Percentiles rank a stretch among this genome's conserved stretches.
These are phyloP conservation scores for Glaucomys volans DNA, from an alignment of 2,113 vertebrate genomes.

Conservation along the genomic window DNA sequence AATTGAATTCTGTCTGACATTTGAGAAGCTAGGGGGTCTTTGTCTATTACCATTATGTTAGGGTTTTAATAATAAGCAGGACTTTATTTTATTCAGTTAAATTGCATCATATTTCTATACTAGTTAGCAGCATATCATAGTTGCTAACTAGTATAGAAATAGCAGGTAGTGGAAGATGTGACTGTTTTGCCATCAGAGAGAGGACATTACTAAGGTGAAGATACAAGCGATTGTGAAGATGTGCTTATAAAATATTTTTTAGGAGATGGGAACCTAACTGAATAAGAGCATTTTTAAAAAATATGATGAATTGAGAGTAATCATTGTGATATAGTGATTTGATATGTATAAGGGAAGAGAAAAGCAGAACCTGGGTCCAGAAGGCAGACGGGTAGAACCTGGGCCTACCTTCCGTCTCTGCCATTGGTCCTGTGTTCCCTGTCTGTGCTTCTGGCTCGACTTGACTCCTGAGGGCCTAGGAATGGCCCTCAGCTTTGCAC, in stretches of 20 bases:
- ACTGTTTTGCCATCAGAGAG: not conserved
- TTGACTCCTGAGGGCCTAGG: not conserved
- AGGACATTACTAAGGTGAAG: not conserved
- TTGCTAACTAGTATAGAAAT: not conserved
- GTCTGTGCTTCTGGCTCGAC: not conserved
- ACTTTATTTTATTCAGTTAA: not conserved
- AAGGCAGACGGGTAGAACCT: fast-evolving
- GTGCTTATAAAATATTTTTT: not conserved
- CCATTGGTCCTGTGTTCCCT: fast-evolving
- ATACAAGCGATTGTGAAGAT: not conserved
- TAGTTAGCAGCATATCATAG: too few species aligned
- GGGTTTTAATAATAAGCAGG: not conserved
- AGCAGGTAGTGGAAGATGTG: not conserved
- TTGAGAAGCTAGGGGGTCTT: not conserved
- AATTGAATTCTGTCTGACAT: not conserved
- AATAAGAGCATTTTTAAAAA: not conserved
- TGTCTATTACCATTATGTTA: not conserved
- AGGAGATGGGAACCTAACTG: not conserved
- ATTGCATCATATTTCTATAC: fast-evolving
- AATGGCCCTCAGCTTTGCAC: not conserved
- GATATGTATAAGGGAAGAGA: fast-evolving
- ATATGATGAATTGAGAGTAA: not conserved
- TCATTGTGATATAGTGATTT: not conserved
- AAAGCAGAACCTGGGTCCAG: not conserved
- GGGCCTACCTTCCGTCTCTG: not conserved